Percentiles rank a stretch among this genome's conserved stretches.
Conservation (phyloP, 2,888 invertebrate genomes). For the Pycnomerus fuliginosus region DNA sequence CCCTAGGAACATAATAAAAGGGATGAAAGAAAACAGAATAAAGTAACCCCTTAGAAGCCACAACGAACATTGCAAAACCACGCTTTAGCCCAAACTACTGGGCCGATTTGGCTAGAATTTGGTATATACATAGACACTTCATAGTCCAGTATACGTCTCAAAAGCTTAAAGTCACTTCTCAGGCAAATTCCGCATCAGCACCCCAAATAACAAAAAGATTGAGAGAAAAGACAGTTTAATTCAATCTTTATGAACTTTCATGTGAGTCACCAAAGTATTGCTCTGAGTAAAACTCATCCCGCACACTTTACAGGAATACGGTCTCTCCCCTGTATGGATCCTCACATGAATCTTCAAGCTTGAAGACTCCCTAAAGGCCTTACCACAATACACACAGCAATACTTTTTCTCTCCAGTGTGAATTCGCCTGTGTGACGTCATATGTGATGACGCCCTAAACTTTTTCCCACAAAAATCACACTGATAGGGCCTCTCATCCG, state of each 20-base stretch:
- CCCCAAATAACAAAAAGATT: too few species aligned
- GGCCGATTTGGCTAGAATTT: too few species aligned
- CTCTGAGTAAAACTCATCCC: conserved; percentile 39
- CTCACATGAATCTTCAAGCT: conserved; percentile 37
- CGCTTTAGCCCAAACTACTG: too few species aligned
- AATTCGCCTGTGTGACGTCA: conserved; percentile 38
- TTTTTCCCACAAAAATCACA: conserved; percentile 39
- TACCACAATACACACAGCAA: conserved; percentile 34
- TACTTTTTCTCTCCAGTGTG: conserved; percentile 38
- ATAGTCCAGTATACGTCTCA: too few species aligned
- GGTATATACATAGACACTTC: too few species aligned
- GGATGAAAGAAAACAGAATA: too few species aligned
- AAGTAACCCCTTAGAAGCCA: too few species aligned
- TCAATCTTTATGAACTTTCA: conserved; percentile 36
- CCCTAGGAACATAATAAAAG: too few species aligned
- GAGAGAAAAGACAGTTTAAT: too few species aligned
- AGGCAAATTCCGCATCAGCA: too few species aligned
- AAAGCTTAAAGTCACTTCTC: too few species aligned
- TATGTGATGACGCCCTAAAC: conserved; percentile 44
- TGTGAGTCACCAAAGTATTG: conserved; percentile 37
- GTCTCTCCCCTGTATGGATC: conserved; percentile 41
- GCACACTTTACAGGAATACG: conserved; percentile 37
- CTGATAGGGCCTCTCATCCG: conserved; percentile 39
- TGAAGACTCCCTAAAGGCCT: conserved; percentile 36
- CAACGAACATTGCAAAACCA: too few species aligned